Conservation (phyloP, 2,888 invertebrate genomes). For the Cryptocephalus primarius region DNA sequence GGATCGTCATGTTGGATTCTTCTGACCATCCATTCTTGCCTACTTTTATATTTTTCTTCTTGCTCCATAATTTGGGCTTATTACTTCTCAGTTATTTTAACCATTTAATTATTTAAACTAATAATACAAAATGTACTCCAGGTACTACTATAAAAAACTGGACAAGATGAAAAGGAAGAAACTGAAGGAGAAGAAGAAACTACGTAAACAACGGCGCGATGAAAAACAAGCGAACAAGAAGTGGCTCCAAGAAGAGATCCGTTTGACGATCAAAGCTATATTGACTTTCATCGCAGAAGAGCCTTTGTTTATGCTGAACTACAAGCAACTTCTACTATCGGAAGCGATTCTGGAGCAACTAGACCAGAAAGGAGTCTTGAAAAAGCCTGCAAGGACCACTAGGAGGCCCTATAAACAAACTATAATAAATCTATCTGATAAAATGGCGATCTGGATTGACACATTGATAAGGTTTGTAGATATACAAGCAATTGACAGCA, state of each 20-base stretch:
- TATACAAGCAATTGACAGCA: conserved; percentile 24
- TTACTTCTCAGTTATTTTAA: too few species aligned
- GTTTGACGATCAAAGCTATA: conserved; percentile 15
- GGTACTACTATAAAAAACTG: conserved; percentile 26
- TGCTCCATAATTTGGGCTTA: too few species aligned
- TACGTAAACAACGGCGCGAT: conserved; percentile 9
- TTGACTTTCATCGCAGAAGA: conserved; percentile 23
- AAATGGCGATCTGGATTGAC: conserved; percentile 29
- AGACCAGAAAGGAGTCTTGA: conserved; percentile 8
- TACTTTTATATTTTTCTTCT: too few species aligned
- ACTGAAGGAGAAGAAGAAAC: conserved; percentile 9
- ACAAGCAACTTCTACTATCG: conserved; percentile 26
- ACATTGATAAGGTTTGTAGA: conserved; percentile 25
- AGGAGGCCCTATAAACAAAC: conserved; percentile 17
- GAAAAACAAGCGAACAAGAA: conserved; percentile 12
- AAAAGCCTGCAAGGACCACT: conserved; percentile 19
- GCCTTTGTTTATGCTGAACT: conserved; percentile 23
- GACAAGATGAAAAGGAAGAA: conserved; percentile 19
- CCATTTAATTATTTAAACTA: too few species aligned
- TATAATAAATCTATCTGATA: conserved; percentile 23
- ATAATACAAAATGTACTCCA: not conserved
- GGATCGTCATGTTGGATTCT: too few species aligned
- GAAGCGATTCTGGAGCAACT: conserved; percentile 22
- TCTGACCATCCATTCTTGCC: too few species aligned
- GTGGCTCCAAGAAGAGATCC: conserved; percentile 16